Evolutionary conservation across 2,113 vertebrate species (phyloP).

Genomic region (Phycodurus eques): DNA sequence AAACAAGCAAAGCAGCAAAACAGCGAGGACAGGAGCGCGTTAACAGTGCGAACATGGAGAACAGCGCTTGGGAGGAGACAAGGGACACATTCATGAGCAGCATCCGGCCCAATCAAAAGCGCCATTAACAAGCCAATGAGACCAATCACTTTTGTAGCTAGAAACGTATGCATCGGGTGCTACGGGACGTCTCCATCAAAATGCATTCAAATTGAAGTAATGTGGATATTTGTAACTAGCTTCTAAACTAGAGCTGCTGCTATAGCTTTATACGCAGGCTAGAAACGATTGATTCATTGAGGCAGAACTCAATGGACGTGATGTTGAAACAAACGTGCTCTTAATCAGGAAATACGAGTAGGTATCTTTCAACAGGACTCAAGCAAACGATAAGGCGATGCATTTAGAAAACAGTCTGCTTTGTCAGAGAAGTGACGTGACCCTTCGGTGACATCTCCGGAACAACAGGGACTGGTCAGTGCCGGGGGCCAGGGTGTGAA

Average conservation of each 20-base stretch:
- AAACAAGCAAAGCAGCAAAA: slow-evolving; percentile 21
- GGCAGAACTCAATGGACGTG: background rate
- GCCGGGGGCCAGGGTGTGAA: slow-evolving; percentile 22
- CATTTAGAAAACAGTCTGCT: slow-evolving; percentile 6
- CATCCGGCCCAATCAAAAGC: slow-evolving; percentile 59
- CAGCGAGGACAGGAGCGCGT: slow-evolving; percentile 16
- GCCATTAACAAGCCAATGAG: slow-evolving; percentile 56
- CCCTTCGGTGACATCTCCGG: slow-evolving; percentile 13
- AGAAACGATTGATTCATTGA: background rate
- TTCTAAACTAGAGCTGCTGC: background rate
- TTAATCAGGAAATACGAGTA: background rate
- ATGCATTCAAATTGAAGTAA: background rate
- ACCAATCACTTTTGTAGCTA: slow-evolving; percentile 30
- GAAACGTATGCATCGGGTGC: background rate
- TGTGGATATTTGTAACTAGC: background rate
- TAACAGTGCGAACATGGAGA: slow-evolving; percentile 39
- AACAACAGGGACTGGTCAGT: slow-evolving; percentile 25
- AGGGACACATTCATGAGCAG: slow-evolving; percentile 62
- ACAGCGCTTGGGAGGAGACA: slow-evolving; percentile 47
- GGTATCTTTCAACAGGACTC: background rate
- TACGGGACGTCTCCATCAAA: too few species aligned
- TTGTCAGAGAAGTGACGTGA: background rate
- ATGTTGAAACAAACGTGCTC: background rate
- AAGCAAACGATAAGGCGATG: background rate
- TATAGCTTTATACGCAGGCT: background rate